Base-by-base conservation (phyloP, 2,113 vertebrate species). In the Peromyscus leucopus region DNA sequence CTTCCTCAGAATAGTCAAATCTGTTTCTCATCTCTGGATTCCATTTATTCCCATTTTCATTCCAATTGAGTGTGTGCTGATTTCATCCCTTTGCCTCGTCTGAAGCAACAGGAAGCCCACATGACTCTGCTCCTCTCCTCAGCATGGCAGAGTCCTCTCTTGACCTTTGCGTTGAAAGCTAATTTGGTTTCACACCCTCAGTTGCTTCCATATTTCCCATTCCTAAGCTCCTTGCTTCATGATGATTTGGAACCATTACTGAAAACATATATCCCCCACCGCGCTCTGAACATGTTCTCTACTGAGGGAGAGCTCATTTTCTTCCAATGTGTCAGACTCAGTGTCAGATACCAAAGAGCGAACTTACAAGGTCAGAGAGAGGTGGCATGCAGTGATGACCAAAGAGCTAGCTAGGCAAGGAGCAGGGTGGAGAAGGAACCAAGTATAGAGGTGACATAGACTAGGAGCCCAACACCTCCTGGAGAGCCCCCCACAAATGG, bases 141-240 rank as follows among this genome's bases (percentile, higher is more conserved):
- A 67, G 79, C 42, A 1, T 8, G 39, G 24, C 21, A 63, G 75
- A 42, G 33, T 6, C 79, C 26, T 91, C 83, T 93, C 65, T 46
- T 91, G 72, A 86, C 55, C 59, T 63, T 31, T 42, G 57, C 16
- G 31, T 89, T 21, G 76, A 91, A 39, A 0, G 28, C 59, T 69
- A 89, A 69, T 71, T 79, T 96, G 74, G 16, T 33, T 95, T 85
- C 74, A 11, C 21, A 74, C 13, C 12, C 48, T 74, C n/a, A 12
- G 19, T 78, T n/a, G 65, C 17, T 82, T 89, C 15, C 55, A 4
- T 13, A 75, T 8, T 93, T 91, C 12, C n/a, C 84, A 39, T 75
- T 48, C 48, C 12, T 51, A 33, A 57, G 31, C 42, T 65, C 88
- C 76, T 91, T 91, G 74, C 24, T 93, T 89, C n/a, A 82, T 19